phyloP scores from a whole-genome alignment of 2,113 vertebrate genomes.

The Geococcyx californianus region DNA sequence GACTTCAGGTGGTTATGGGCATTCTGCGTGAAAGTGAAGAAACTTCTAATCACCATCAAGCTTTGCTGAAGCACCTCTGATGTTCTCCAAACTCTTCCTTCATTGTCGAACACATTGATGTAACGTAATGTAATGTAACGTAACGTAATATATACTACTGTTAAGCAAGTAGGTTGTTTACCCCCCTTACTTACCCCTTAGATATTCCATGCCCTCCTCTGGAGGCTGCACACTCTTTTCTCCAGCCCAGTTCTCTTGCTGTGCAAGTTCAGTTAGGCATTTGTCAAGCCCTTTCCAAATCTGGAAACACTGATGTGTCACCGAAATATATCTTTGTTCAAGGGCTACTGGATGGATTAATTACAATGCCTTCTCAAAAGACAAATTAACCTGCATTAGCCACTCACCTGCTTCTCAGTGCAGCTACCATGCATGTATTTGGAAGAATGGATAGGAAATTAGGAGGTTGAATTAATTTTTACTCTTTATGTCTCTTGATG shows the following conservation, averaged over 20 bases:
- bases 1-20: neutral
- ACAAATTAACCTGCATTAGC: constrained; percentile 28
- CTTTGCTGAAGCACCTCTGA: neutral
- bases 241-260: neutral
- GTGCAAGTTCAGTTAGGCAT: neutral
- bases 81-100: neutral
- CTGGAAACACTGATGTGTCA: constrained; percentile 2
- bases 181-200: too few relatives aligned
- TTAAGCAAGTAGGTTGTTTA: neutral
- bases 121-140: too few relatives aligned
- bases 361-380: neutral
- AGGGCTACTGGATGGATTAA: constrained; percentile 1
- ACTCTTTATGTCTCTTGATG: neutral
- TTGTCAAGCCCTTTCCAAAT: constrained; percentile 39
- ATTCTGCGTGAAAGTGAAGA: neutral
- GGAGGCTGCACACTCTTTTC: neutral
- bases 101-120: neutral
- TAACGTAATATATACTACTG: neutral
- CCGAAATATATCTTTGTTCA: neutral
- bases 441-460: neutral
- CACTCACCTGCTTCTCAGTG: constrained; percentile 6
- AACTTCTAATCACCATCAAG: neutral
- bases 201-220: neutral
- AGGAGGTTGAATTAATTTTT: neutral
- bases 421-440: neutral